These are phyloP conservation scores for Drosophila bipectinata DNA, from an alignment of 1,140 invertebrate species.

Conservation along the genomic window DNA sequence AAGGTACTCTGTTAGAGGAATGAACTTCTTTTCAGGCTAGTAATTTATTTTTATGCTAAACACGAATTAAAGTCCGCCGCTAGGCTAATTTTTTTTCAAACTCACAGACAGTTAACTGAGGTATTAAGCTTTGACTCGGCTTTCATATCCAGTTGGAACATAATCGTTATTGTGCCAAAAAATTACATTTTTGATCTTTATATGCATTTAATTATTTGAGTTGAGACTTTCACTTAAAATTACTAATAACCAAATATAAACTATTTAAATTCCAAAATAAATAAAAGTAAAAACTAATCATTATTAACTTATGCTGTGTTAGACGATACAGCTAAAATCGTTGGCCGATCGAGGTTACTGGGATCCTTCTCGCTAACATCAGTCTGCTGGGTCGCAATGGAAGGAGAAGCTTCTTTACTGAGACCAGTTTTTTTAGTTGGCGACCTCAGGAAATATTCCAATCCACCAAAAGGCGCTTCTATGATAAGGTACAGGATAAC, in stretches of 20 bases:
- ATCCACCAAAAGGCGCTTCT: conserved; percentile 39
- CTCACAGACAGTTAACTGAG: too few species aligned
- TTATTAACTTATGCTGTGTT: neutral
- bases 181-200: too few species aligned
- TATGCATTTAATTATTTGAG: neutral
- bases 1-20: neutral
- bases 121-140: too few species aligned
- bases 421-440: neutral
- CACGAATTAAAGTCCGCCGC: too few species aligned
- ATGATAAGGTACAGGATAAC: conserved; percentile 34
- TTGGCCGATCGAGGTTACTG: neutral
- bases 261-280: neutral
- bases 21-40: neutral
- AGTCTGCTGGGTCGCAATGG: neutral
- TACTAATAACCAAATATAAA: neutral
- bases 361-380: neutral
- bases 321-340: neutral
- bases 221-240: neutral
- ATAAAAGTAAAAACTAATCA: neutral
- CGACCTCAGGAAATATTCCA: conserved; percentile 15
- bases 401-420: neutral
- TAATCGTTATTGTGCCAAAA: too few species aligned
- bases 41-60: neutral
- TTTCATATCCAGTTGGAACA: too few species aligned
- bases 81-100: too few species aligned